Conservation (phyloP, 2,113 vertebrate genomes). For the Lampris incognitus region DNA sequence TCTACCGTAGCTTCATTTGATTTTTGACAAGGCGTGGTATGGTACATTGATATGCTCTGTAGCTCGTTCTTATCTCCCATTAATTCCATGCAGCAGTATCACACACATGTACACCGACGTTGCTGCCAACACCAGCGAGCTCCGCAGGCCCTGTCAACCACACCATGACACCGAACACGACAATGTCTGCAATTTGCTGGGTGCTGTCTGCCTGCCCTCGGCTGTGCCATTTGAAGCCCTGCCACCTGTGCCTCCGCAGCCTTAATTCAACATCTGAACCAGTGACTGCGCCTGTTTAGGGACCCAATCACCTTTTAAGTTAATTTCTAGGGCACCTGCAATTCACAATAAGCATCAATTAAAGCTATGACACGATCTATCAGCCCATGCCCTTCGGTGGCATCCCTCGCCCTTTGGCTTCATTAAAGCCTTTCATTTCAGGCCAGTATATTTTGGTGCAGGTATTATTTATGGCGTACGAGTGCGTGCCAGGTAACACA, state of each 20-base stretch:
- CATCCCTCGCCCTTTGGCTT: constrained; percentile 68
- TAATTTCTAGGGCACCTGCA: constrained; percentile 68
- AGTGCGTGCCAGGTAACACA: constrained; percentile 66
- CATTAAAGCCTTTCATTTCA: constrained; percentile 69
- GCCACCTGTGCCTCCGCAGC: constrained; percentile 71
- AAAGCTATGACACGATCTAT: constrained; percentile 66
- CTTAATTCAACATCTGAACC: constrained; percentile 65
- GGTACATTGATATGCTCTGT: constrained; percentile 45
- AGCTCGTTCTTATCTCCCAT: constrained; percentile 69
- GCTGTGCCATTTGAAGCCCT: constrained; percentile 73
- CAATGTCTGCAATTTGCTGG: constrained; percentile 76
- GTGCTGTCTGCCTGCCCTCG: constrained; percentile 69
- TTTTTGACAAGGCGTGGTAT: constrained; percentile 34
- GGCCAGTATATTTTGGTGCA: constrained; percentile 63
- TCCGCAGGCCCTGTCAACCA: constrained; percentile 74
- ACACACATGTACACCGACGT: constrained; percentile 61
- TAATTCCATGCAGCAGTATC: constrained; percentile 63
- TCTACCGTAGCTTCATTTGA: constrained; percentile 20
- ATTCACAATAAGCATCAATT: constrained; percentile 72
- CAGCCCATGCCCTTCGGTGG: constrained; percentile 57
- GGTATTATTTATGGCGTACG: constrained; percentile 66
- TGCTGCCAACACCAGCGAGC: constrained; percentile 56
- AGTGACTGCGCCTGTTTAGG: constrained; percentile 45
- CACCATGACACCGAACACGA: constrained; percentile 73
- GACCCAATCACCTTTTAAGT: constrained; percentile 67